These are phyloP conservation scores for Chelonus formosanus DNA, from an alignment of 2,888 invertebrate species.

Conservation along the genomic window DNA sequence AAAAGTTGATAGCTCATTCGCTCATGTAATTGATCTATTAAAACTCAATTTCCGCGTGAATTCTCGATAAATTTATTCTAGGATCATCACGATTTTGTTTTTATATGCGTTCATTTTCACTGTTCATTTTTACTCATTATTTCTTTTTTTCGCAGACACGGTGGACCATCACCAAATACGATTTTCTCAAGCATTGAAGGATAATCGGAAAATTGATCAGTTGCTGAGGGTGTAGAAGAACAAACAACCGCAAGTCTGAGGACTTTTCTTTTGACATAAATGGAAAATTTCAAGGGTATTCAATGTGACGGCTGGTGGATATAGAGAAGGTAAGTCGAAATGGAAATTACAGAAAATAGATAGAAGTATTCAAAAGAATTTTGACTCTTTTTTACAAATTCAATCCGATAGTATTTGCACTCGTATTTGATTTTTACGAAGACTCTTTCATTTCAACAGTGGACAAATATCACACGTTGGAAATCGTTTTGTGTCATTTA, in stretches of 20 bases:
- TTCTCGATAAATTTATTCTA: slow-evolving; percentile 49
- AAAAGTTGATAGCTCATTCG: neutral
- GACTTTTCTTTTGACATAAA: slow-evolving; percentile 6
- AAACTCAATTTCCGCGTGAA: slow-evolving; percentile 46
- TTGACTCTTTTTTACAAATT: slow-evolving; percentile 5
- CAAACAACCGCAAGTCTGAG: slow-evolving; percentile 15
- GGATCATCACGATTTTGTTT: slow-evolving; percentile 31
- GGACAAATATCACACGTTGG: neutral
- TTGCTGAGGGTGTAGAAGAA: slow-evolving; percentile 24
- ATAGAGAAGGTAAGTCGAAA: slow-evolving; percentile 5
- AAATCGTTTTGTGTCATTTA: slow-evolving; percentile 7
- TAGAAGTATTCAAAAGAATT: neutral
- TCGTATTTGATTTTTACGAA: neutral
- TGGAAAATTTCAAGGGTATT: slow-evolving; percentile 3
- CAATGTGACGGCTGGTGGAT: neutral
- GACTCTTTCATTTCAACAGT: neutral
- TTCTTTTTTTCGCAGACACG: slow-evolving; percentile 23
- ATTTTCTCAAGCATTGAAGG: slow-evolving; percentile 23
- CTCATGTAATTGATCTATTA: slow-evolving; percentile 36
- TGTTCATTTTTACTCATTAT: slow-evolving; percentile 24
- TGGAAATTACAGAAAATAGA: slow-evolving; percentile 2
- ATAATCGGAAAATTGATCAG: slow-evolving; percentile 46
- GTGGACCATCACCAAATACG: slow-evolving; percentile 22
- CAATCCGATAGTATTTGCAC: neutral
- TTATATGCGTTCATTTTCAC: slow-evolving; percentile 28